Evolutionary conservation across 2,888 invertebrate genomes (phyloP).

Genomic region (Athrips mouffetella): DNA sequence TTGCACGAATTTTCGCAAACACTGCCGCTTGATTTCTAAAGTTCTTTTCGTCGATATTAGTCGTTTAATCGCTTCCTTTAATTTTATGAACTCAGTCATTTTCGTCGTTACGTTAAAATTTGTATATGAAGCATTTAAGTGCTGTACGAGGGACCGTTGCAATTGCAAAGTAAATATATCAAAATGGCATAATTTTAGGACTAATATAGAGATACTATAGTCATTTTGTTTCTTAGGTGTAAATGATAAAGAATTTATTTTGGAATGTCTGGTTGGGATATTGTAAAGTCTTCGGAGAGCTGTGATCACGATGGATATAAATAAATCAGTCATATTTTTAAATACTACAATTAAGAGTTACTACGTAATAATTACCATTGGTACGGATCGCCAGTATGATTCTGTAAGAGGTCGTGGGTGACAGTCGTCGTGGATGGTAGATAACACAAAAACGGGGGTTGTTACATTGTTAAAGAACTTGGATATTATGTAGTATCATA

Average conservation of each 20-base stretch:
- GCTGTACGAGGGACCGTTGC: constrained; percentile 78
- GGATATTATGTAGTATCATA: too few species aligned
- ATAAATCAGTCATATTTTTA: constrained; percentile 77
- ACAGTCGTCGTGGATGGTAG: constrained; percentile 10
- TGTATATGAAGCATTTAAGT: constrained; percentile 75
- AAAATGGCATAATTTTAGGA: constrained; percentile 78
- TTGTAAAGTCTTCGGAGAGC: constrained; percentile 76
- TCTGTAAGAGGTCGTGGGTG: constrained; percentile 31
- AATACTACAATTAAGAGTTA: constrained; percentile 72
- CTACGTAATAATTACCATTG: constrained; percentile 63
- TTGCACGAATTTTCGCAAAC: constrained; percentile 75
- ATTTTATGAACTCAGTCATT: constrained; percentile 60
- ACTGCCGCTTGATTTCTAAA: constrained; percentile 74
- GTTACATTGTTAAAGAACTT: too few species aligned
- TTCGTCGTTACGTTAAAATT: constrained; percentile 66
- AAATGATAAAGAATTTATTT: constrained; percentile 77
- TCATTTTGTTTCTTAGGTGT: constrained; percentile 77
- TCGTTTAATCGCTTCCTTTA: constrained; percentile 64
- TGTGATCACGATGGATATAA: constrained; percentile 75
- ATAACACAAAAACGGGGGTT: too few species aligned
- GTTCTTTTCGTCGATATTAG: constrained; percentile 55
- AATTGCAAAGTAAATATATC: constrained; percentile 77
- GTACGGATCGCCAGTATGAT: constrained; percentile 48
- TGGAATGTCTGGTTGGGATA: constrained; percentile 73
- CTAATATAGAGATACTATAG: constrained; percentile 75